phyloP scores from a whole-genome alignment of 2,113 vertebrate genomes.

The Tretioscincus oriximinensis region DNA sequence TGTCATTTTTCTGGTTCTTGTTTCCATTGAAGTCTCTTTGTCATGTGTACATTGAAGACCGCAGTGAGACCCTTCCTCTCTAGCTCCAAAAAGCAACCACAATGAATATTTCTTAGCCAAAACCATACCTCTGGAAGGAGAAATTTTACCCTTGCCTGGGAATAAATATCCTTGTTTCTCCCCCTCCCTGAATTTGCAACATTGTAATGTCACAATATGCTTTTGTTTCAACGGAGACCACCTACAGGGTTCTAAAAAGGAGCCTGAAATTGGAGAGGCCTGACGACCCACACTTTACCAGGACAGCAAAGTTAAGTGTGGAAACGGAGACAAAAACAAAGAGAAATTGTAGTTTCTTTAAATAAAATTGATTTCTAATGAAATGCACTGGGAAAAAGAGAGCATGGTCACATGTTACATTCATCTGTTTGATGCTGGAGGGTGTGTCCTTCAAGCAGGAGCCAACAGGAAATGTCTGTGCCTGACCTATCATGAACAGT shows the following conservation, averaged over 20 bases:
- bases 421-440: not conserved
- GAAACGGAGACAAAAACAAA: not conserved
- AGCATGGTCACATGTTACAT: not conserved
- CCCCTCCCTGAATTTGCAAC: too few relatives aligned
- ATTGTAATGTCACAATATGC: too few relatives aligned
- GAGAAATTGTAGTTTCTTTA: not conserved
- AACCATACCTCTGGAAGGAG: too few relatives aligned
- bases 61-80: too few relatives aligned
- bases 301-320: not conserved
- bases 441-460: not conserved
- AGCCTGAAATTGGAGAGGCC: not conserved
- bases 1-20: too few relatives aligned
- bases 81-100: too few relatives aligned
- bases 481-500: constrained; percentile 6
- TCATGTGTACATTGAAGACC: too few relatives aligned
- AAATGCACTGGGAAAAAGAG: not conserved
- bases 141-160: too few relatives aligned
- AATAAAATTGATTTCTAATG: not conserved
- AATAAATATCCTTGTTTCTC: too few relatives aligned
- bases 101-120: too few relatives aligned
- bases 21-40: too few relatives aligned
- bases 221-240: too few relatives aligned
- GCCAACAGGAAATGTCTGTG: not conserved
- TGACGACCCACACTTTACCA: not conserved
- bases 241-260: not conserved